Percentiles rank a stretch among this genome's conserved stretches.
These are phyloP conservation scores for Mythimna pallens DNA, from an alignment of 2,888 invertebrate genomes.

Conservation along the genomic window DNA sequence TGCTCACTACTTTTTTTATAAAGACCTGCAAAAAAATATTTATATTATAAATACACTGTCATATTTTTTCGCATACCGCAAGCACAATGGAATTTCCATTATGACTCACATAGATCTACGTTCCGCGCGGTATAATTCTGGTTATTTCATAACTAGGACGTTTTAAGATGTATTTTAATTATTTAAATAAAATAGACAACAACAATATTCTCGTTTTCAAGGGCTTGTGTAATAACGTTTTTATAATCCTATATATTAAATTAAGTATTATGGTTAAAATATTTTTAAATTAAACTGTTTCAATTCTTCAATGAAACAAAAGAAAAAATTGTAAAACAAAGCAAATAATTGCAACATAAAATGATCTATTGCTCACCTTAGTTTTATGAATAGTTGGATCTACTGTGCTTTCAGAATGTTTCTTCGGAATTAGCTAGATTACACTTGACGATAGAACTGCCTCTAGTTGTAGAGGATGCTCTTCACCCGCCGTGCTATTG, in stretches of 20 bases:
- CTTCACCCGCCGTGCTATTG: slow-evolving; percentile 64
- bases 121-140: neutral
- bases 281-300: neutral
- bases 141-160: neutral
- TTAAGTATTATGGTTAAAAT: neutral
- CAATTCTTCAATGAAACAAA: neutral
- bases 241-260: neutral
- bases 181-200: neutral
- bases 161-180: neutral
- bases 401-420: slow-evolving; percentile 44
- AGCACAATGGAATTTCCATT: neutral
- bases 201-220: neutral
- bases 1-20: slow-evolving; percentile 46
- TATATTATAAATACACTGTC: neutral
- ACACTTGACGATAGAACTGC: slow-evolving; percentile 82
- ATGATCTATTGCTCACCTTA: slow-evolving; percentile 65
- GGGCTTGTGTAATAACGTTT: neutral
- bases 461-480: slow-evolving; percentile 80
- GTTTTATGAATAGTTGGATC: slow-evolving; percentile 51
- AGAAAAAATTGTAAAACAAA: neutral
- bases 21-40: slow-evolving; percentile 63
- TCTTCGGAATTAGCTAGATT: slow-evolving; percentile 45
- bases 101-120: neutral
- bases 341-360: neutral
- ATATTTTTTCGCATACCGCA: neutral